Base-by-base conservation (phyloP, 2,888 invertebrate species). In the Pyrrhopygopsis socrates region DNA sequence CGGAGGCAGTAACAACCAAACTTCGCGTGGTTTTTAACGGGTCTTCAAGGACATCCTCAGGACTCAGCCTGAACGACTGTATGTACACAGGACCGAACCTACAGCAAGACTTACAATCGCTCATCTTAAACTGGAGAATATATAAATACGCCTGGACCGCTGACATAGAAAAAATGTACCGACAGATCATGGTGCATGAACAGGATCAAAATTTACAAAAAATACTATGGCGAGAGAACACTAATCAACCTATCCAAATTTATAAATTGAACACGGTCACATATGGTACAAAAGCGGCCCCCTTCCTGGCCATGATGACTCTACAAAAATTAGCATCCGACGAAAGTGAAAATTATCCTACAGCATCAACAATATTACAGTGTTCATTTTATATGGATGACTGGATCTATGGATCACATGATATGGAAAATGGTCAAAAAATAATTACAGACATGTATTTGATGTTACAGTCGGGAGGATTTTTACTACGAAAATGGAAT, bases 61-160 rank as follows among this genome's bases (percentile, higher is more conserved):
- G 88, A 0, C 63, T 27, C 2, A 89, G 89, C 18, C 54, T 93
- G 4, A 93, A 93, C 74, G 91, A 90, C 27, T 1, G 89, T 0
- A 91, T 92, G 86, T 54, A 78, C 20, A 75, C 58, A 22, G 93
- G 92, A 0, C 91, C 93, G 0, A 92, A 88, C 20, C 29, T 88
- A 63, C 90, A 89, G 60, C 75, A n/a, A 20, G 27, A 1, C 22
- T 89, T 34, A 11, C 34, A 34, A 34, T 34, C 34, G 5, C 11
- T 34, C 5, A 34, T 34, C 34, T 11, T 34, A 34, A 34, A 34
- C 6, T 34, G 34, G 34, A 5, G 34, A 8, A 34, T 34, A 8
- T 34, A 34, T 34, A 5, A 5, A 34, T 34, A 8, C 5, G 34
- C 34, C 11, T 34, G 5, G 5, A 34, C 34, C 5, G 5, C 85